Evolutionary conservation across 2,113 vertebrate genomes (phyloP).

Genomic region (Hystrix brachyura): DNA sequence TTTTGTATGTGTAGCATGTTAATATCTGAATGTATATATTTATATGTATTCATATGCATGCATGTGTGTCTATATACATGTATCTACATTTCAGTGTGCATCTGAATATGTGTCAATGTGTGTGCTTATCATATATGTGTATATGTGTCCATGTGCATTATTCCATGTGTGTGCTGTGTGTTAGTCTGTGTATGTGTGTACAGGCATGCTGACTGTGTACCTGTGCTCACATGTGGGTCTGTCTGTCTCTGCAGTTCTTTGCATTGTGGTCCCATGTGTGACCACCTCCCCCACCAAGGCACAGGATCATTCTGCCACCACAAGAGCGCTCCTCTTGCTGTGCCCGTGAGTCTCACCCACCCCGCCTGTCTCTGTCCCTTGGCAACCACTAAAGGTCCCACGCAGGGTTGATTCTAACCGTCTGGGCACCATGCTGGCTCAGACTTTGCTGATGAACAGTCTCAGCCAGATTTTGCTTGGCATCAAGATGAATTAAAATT

Average conservation of each 20-base stretch:
- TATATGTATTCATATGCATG: not conserved
- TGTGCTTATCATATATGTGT: not conserved
- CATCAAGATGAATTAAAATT: conserved; percentile 60
- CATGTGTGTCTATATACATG: fast-evolving
- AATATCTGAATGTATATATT: too few relatives aligned
- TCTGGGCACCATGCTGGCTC: not conserved
- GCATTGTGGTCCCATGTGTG: not conserved
- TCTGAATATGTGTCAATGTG: not conserved
- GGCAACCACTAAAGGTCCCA: not conserved
- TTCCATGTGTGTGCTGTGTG: too few relatives aligned
- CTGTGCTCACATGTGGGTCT: not conserved
- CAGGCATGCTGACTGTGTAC: not conserved
- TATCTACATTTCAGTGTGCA: not conserved
- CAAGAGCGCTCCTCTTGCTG: fast-evolving
- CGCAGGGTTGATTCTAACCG: conserved; percentile 60
- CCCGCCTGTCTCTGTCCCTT: not conserved
- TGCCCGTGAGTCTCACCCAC: fast-evolving
- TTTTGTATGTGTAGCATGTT: not conserved
- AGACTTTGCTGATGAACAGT: not conserved
- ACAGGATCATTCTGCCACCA: too few relatives aligned
- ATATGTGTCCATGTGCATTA: not conserved
- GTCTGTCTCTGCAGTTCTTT: not conserved
- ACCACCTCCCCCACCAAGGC: too few relatives aligned
- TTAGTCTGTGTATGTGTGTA: not conserved
- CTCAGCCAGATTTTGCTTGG: conserved; percentile 28